These are phyloP conservation scores for Nesidiocoris tenuis DNA, from an alignment of 2,888 invertebrate genomes.

Conservation along the genomic window DNA sequence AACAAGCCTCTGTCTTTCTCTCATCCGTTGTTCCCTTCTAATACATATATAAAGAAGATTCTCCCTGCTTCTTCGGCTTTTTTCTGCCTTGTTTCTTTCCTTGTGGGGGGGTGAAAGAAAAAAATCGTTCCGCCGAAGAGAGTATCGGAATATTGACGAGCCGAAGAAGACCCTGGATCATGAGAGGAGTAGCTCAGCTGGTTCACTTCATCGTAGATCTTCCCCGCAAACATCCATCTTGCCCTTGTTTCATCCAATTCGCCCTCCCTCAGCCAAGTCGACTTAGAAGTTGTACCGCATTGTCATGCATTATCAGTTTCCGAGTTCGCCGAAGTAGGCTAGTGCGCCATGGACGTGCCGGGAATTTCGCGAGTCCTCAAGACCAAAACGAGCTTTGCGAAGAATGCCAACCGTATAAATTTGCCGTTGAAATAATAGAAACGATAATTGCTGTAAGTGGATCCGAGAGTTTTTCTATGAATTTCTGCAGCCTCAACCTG, in stretches of 20 bases:
- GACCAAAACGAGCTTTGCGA: no score
- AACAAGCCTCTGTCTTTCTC: neutral
- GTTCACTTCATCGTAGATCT: neutral
- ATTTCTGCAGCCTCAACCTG: no score
- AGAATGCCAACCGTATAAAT: no score
- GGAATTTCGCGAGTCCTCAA: no score
- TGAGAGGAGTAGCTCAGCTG: neutral
- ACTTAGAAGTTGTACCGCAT: neutral
- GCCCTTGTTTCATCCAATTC: neutral
- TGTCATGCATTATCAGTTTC: neutral
- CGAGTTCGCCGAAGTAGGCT: neutral
- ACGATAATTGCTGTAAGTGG: no score
- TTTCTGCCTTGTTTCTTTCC: conserved; percentile 8
- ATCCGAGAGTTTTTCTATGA: no score
- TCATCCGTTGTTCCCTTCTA: neutral
- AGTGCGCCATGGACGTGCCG: no score
- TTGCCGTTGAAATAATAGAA: no score
- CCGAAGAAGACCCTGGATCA: neutral
- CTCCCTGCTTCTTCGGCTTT: neutral
- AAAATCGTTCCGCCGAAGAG: neutral
- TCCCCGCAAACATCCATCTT: neutral
- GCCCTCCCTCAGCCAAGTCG: neutral
- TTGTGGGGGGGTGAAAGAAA: neutral
- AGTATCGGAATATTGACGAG: neutral
- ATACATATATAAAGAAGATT: neutral